These are phyloP conservation scores for Sturnus vulgaris DNA, from an alignment of 2,113 vertebrate species.

Conservation along the genomic window DNA sequence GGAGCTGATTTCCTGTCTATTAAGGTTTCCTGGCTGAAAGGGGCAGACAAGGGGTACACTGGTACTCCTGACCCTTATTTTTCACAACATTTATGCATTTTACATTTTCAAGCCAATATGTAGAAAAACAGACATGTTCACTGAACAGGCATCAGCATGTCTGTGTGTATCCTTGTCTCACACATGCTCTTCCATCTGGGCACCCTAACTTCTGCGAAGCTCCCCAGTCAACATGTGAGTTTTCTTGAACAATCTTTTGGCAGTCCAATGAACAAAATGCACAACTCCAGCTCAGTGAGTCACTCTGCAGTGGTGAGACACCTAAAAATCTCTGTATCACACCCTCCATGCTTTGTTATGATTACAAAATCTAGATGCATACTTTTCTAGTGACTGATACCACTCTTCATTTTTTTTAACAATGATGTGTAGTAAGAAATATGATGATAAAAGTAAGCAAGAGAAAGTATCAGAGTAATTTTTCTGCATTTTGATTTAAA, in stretches of 20 bases:
- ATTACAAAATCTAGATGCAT: constrained; percentile 36
- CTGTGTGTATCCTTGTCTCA: not conserved
- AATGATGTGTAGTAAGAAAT: not conserved
- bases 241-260: not conserved
- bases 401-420: not conserved
- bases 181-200: constrained; percentile 37
- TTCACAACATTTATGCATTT: not conserved
- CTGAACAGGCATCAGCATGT: not conserved
- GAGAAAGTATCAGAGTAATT: not conserved
- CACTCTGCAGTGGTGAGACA: not conserved
- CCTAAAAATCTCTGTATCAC: not conserved
- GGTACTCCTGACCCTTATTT: not conserved
- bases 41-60: not conserved
- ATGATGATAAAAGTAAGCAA: not conserved
- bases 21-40: not conserved
- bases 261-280: not conserved
- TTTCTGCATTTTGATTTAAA: not conserved
- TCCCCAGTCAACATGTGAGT: not conserved
- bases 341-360: not conserved
- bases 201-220: not conserved
- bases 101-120: not conserved
- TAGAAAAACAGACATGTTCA: not conserved
- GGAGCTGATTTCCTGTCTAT: not conserved
- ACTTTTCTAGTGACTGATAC: not conserved
- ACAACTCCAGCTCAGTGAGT: not conserved